These are phyloP conservation scores for Nematopogon swammerdamellus DNA, from an alignment of 2,888 invertebrate genomes.

Conservation along the genomic window DNA sequence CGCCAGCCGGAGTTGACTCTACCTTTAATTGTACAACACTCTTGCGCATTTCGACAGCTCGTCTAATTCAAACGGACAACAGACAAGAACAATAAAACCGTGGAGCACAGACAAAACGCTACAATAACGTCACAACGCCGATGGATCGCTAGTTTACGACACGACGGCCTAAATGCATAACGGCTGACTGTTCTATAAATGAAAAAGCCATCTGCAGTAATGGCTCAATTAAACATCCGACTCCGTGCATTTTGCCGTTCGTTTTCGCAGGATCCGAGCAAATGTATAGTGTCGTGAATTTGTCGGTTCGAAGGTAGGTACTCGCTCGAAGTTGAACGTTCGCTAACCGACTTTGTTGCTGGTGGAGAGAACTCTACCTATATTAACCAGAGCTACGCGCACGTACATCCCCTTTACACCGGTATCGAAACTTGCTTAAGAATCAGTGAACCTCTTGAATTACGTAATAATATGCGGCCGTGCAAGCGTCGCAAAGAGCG, in stretches of 20 bases:
- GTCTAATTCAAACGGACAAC: conserved; percentile 23
- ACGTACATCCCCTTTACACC: no score
- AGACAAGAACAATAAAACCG: conserved; percentile 49
- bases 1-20: no score
- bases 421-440: no score
- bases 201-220: conserved; percentile 58
- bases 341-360: no score
- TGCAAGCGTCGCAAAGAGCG: neutral
- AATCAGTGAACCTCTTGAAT: no score
- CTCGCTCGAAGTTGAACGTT: no score
- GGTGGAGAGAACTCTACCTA: no score
- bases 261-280: neutral
- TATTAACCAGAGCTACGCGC: no score
- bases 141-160: conserved; percentile 55
- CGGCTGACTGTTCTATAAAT: conserved; percentile 56
- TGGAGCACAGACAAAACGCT: conserved; percentile 54
- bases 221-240: conserved; percentile 54
- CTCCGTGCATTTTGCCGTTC: conserved; percentile 21
- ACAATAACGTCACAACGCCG: conserved; percentile 56
- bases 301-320: neutral
- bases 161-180: conserved; percentile 30
- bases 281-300: neutral
- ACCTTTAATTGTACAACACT: no score
- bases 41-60: no score
- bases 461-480: no score